These are phyloP conservation scores for Agriopis aurantiaria DNA, from an alignment of 2,888 invertebrate genomes.

Conservation along the genomic window DNA sequence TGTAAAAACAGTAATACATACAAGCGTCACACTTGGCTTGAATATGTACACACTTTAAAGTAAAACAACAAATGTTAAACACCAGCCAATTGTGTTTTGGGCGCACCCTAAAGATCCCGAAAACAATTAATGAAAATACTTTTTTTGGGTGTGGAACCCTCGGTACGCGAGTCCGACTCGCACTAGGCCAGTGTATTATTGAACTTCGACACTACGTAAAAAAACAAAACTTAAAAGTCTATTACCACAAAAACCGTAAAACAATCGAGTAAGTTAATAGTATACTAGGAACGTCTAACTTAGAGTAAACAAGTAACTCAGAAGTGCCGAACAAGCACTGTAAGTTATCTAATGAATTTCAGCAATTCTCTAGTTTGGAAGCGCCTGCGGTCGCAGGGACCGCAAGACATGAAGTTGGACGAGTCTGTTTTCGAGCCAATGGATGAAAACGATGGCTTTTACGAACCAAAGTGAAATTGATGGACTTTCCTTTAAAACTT, in stretches of 20 bases:
- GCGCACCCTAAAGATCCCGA: too few relatives aligned
- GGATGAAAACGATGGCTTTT: neutral
- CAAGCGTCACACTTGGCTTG: too few relatives aligned
- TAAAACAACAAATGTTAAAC: too few relatives aligned
- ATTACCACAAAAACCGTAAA: too few relatives aligned
- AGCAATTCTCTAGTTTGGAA: conserved; percentile 6
- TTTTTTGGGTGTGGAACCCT: too few relatives aligned
- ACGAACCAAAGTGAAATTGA: neutral
- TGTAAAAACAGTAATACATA: too few relatives aligned
- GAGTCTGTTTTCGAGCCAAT: neutral
- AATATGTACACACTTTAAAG: too few relatives aligned
- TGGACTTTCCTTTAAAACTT: neutral
- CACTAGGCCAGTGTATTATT: too few relatives aligned
- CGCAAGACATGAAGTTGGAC: neutral
- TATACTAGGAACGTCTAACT: neutral
- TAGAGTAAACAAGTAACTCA: conserved; percentile 9
- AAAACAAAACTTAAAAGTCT: neutral
- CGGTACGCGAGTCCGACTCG: too few relatives aligned
- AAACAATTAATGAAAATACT: too few relatives aligned
- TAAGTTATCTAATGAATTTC: conserved; percentile 16
- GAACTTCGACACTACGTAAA: too few relatives aligned
- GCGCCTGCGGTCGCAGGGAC: neutral
- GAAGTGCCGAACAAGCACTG: conserved; percentile 9
- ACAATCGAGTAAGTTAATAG: neutral
- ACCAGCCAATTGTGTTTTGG: too few relatives aligned